Conservation (phyloP, 2,113 vertebrate species). For the Epinephelus cyanopodus region DNA sequence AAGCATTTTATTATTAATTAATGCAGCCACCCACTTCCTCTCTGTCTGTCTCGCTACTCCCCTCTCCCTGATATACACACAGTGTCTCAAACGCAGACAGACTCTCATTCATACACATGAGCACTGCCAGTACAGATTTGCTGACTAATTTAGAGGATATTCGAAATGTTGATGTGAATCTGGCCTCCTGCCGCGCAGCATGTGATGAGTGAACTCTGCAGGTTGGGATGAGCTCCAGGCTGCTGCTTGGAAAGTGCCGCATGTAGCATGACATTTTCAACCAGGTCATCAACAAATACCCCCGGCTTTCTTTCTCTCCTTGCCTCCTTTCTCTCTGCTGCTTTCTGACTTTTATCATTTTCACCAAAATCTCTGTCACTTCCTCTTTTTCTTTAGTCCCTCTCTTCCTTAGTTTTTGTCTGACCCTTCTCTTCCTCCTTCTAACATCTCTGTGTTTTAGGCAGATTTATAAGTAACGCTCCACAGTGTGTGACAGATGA, state of each 20-base stretch:
- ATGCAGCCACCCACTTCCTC: conserved; percentile 47
- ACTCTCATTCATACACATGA: conserved; percentile 71
- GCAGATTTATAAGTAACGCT: conserved; percentile 43
- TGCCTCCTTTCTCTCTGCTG: neutral
- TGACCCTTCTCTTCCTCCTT: neutral
- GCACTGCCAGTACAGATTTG: conserved; percentile 53
- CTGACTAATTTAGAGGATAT: conserved; percentile 72
- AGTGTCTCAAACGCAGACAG: conserved; percentile 49
- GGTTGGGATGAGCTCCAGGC: conserved; percentile 27
- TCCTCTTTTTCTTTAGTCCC: neutral
- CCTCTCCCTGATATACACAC: conserved; percentile 8
- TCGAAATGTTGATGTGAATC: conserved; percentile 53
- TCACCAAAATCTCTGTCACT: neutral
- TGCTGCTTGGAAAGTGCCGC: conserved; percentile 8
- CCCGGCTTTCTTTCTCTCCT: conserved; percentile 6
- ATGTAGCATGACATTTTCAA: conserved; percentile 59
- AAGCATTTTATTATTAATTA: conserved; percentile 57
- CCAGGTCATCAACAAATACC: conserved; percentile 43
- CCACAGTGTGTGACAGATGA: conserved; percentile 51
- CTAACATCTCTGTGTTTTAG: conserved; percentile 3
- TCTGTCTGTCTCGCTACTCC: conserved; percentile 29
- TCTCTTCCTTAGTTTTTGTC: neutral
- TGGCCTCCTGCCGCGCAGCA: conserved; percentile 17
- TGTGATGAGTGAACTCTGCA: conserved; percentile 41
- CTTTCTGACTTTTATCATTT: neutral